Evolutionary conservation across 2,888 invertebrate genomes (phyloP), one percentile per base, ranked within the genome.

Genomic region (Cheilosia vulpina): DNA sequence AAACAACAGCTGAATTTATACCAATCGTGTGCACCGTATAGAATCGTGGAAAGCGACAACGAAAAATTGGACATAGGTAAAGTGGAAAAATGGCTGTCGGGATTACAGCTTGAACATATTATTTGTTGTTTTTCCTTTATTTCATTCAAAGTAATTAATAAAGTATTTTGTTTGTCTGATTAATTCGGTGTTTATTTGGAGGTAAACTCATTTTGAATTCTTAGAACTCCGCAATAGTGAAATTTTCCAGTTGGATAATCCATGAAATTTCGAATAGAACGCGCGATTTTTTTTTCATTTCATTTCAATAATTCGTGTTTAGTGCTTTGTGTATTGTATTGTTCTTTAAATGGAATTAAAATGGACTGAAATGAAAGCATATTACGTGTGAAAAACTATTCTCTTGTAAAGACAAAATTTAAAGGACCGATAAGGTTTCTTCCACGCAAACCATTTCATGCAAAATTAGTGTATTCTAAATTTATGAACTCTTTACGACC

Each of bases 31-130:
- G 34, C 53, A 80, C 52, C 76, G 80, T 77, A 76, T 63, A 71
- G 66, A 80, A 81, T 78, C 57, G 58, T 80, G 87, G 87, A 87
- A 87, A 73, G 34, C 41, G 81, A 87, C 66, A 63, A 77, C 76
- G 72, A 81, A 77, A 66, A 87, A 55, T 38, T 21, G 58, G 27
- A 38, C 38, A 73, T n/a, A 78, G 38, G 13, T 45, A 72, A 57
- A 87, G 81, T 77, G 66, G 82, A 69, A 87, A 87, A 87, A 87
- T 87, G 87, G 87, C 87, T 87, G 87, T 87, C 82, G 77, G 73
- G 77, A 63, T 41, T 69, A 65, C 53, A 38, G 53, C 66, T 77
- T 85, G 62, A 85, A 81, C 65, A 65, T 76, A 79, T 75, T 71
- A 66, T 71, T 45, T 79, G 65, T 76, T 62, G 45, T 85, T 85